Percentiles rank a stretch among this genome's conserved stretches.
These are phyloP conservation scores for Drosophila parvula DNA, from an alignment of 1,140 invertebrate species.

Conservation along the genomic window DNA sequence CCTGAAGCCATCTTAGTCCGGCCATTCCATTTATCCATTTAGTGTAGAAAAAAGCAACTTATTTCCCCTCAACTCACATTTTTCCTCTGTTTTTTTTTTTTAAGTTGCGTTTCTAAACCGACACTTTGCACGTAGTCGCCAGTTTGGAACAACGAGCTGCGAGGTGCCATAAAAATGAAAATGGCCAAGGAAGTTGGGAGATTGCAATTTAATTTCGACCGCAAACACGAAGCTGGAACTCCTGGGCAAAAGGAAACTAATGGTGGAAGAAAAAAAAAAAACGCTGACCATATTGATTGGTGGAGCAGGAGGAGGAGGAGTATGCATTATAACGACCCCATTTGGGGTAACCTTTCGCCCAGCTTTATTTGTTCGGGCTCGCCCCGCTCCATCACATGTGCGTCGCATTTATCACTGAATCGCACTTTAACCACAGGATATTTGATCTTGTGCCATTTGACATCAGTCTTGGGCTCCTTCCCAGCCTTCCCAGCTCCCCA, in stretches of 20 bases:
- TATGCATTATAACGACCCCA: slow-evolving; percentile 54
- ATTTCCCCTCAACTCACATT: slow-evolving; percentile 6
- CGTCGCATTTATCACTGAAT: slow-evolving; percentile 79
- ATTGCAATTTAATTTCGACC: slow-evolving; percentile 82
- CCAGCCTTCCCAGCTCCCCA: slow-evolving; percentile 1
- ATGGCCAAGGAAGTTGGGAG: slow-evolving; percentile 71
- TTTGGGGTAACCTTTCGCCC: slow-evolving; percentile 37
- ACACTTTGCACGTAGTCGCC: slow-evolving; percentile 74
- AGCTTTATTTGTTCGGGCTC: slow-evolving; percentile 37
- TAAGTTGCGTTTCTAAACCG: slow-evolving; percentile 28
- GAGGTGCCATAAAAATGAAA: slow-evolving; percentile 71
- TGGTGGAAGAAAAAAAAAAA: slow-evolving; percentile 35
- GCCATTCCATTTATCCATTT: slow-evolving; percentile 66
- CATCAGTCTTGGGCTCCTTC: slow-evolving; percentile 39
- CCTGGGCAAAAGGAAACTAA: slow-evolving; percentile 44
- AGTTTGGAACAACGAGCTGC: slow-evolving; percentile 48
- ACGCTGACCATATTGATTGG: slow-evolving; percentile 36
- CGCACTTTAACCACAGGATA: slow-evolving; percentile 81
- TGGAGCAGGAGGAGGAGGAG: not conserved
- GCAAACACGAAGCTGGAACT: slow-evolving; percentile 55
- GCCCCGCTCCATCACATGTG: slow-evolving; percentile 44
- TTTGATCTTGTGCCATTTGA: slow-evolving; percentile 82
- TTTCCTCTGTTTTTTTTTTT: slow-evolving; percentile 21
- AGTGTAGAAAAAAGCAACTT: slow-evolving; percentile 42
- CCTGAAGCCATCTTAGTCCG: slow-evolving; percentile 30